phyloP scores from a whole-genome alignment of 2,113 vertebrate genomes.

The Rutilus rutilus region DNA sequence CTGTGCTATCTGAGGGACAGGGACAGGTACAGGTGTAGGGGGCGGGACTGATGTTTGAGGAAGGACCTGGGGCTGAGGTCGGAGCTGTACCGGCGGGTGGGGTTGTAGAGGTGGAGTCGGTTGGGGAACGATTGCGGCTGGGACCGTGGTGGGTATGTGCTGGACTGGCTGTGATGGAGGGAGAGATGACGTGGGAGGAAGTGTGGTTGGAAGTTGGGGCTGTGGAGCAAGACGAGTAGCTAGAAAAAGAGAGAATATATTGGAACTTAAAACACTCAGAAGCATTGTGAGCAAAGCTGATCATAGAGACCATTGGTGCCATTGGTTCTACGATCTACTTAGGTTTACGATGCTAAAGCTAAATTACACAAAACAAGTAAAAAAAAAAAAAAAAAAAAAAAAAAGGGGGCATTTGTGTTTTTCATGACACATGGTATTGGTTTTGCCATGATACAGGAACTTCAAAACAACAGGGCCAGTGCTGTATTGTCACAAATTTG shows the following conservation, averaged over 20 bases:
- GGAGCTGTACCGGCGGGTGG: constrained; percentile 55
- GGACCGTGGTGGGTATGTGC: not conserved
- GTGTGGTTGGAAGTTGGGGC: constrained; percentile 4
- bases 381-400: no score
- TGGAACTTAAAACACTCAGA: not conserved
- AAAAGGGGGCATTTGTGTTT: no score
- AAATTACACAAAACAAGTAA: no score
- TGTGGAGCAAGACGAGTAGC: constrained; percentile 66
- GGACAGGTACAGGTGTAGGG: constrained; percentile 47
- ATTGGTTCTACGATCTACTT: no score
- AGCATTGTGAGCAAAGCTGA: no score
- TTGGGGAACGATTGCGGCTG: not conserved
- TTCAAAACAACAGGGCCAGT: no score
- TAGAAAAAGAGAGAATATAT: constrained; percentile 2
- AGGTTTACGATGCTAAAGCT: no score
- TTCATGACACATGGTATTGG: no score
- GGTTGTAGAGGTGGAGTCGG: not conserved
- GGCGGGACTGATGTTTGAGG: constrained; percentile 58
- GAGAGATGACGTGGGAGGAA: constrained; percentile 1
- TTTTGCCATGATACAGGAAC: no score
- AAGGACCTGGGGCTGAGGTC: constrained; percentile 65
- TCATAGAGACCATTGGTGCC: no score
- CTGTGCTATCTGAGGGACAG: constrained; percentile 58
- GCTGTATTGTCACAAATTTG: no score
- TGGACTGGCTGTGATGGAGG: constrained; percentile 16